These are phyloP conservation scores for Lasaia peninsularis DNA, from an alignment of 1,140 invertebrate species.

Conservation along the genomic window DNA sequence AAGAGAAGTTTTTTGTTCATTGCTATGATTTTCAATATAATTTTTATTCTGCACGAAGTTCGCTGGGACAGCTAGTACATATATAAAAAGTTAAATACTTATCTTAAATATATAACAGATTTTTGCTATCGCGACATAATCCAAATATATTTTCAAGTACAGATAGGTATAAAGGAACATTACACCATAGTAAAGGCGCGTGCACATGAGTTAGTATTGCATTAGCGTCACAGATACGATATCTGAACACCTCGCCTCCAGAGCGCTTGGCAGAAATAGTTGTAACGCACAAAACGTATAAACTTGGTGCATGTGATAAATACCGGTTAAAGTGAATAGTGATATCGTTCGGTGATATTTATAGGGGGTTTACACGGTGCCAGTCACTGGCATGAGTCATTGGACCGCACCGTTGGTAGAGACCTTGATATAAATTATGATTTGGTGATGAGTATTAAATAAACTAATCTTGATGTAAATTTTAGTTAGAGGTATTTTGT, in stretches of 20 bases:
- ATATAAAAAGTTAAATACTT: too few species aligned
- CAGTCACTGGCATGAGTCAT: neutral
- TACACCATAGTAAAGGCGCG: conserved; percentile 54
- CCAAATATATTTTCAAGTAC: conserved; percentile 22
- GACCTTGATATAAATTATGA: neutral
- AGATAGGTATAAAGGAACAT: conserved; percentile 32
- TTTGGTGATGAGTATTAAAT: too few species aligned
- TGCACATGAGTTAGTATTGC: conserved; percentile 62
- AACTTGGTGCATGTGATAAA: conserved; percentile 27
- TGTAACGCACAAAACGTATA: conserved; percentile 33
- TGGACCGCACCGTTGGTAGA: neutral
- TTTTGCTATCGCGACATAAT: conserved; percentile 7
- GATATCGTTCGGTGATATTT: conserved; percentile 10
- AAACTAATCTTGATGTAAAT: too few species aligned
- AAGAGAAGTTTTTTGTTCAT: too few species aligned
- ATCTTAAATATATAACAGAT: too few species aligned
- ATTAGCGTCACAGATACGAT: conserved; percentile 58
- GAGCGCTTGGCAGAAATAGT: conserved; percentile 28
- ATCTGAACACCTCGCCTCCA: conserved; percentile 49
- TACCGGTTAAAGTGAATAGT: conserved; percentile 23
- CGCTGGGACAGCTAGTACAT: too few species aligned
- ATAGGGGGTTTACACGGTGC: neutral
- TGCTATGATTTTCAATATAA: too few species aligned
- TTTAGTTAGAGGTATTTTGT: too few species aligned
- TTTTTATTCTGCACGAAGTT: too few species aligned